Evolutionary conservation across 2,113 vertebrate genomes (phyloP).

Genomic region (Prietella phreatophila): DNA sequence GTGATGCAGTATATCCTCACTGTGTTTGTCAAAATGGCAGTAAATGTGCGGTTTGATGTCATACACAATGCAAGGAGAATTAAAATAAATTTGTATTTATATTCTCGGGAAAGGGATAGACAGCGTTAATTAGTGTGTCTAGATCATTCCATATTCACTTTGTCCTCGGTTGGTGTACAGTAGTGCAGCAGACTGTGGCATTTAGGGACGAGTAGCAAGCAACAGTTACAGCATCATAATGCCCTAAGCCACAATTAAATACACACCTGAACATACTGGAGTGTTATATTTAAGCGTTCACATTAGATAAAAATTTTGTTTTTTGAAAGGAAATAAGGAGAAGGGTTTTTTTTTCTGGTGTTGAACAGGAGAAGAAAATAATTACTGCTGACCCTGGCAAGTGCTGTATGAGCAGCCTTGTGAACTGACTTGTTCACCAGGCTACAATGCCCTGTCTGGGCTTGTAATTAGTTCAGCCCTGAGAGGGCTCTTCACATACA

Average conservation of each 20-base stretch:
- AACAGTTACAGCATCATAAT: conserved; percentile 3
- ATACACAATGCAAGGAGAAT: too few relatives aligned
- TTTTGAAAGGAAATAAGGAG: not conserved
- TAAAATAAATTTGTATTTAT: not conserved
- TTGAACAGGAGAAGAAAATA: not conserved
- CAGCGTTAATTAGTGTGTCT: not conserved
- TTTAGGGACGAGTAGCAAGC: not conserved
- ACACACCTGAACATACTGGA: not conserved
- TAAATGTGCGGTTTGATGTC: not conserved
- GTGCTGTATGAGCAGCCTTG: not conserved
- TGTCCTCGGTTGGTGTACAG: not conserved
- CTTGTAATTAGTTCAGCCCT: not conserved
- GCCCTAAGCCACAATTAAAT: not conserved
- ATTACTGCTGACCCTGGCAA: not conserved
- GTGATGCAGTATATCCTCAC: not conserved
- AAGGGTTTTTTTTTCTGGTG: not conserved
- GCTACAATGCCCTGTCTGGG: not conserved
- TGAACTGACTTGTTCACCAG: not conserved
- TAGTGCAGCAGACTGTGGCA: not conserved
- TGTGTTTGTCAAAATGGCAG: not conserved
- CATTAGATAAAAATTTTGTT: not conserved
- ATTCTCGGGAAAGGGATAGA: not conserved
- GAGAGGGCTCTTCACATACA: conserved; percentile 27
- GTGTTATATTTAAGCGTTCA: not conserved
- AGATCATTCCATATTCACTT: not conserved